phyloP scores from a whole-genome alignment of 2,797 vertebrate species.

The Hybognathus amarus region DNA sequence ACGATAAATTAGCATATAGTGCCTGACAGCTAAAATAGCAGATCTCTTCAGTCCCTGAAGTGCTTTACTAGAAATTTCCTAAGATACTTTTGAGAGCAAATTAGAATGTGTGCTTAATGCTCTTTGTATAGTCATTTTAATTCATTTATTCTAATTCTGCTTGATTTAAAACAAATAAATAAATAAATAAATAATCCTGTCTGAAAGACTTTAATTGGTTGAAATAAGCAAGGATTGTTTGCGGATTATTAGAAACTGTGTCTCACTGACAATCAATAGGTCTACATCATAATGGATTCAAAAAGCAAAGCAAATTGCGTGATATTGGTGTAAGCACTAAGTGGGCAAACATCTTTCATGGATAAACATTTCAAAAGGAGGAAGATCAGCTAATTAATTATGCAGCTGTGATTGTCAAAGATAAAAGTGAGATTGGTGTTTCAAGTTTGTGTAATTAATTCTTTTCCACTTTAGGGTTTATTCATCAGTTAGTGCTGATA shows the following conservation, averaged over 20 bases:
- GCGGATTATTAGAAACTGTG: conserved; percentile 42
- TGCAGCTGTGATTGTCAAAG: conserved; percentile 42
- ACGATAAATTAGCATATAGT: conserved; percentile 25
- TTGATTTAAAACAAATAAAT: background rate
- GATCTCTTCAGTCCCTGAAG: conserved; percentile 8
- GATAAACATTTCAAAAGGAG: conserved; percentile 39
- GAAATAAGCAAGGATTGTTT: conserved; percentile 49
- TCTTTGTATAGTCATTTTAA: conserved; percentile 13
- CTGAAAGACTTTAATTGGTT: conserved; percentile 44
- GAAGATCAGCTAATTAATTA: conserved; percentile 38
- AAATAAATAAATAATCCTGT: background rate
- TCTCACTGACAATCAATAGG: conserved; percentile 12
- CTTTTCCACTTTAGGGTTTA: conserved; percentile 36
- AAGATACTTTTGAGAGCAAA: conserved; percentile 32
- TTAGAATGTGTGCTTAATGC: conserved; percentile 23
- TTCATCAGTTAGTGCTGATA: conserved; percentile 34
- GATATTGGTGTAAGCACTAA: conserved; percentile 13
- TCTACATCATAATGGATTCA: conserved; percentile 23
- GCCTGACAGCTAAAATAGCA: conserved; percentile 32
- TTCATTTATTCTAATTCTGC: conserved; percentile 44
- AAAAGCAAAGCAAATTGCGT: conserved; percentile 37
- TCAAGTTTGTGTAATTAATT: conserved; percentile 39
- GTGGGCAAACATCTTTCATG: conserved; percentile 9
- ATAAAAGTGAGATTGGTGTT: conserved; percentile 45
- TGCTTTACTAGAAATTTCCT: conserved; percentile 30